Conservation (phyloP, 1,140 invertebrate species). For the Pseudomyrmex flavicornis region DNA sequence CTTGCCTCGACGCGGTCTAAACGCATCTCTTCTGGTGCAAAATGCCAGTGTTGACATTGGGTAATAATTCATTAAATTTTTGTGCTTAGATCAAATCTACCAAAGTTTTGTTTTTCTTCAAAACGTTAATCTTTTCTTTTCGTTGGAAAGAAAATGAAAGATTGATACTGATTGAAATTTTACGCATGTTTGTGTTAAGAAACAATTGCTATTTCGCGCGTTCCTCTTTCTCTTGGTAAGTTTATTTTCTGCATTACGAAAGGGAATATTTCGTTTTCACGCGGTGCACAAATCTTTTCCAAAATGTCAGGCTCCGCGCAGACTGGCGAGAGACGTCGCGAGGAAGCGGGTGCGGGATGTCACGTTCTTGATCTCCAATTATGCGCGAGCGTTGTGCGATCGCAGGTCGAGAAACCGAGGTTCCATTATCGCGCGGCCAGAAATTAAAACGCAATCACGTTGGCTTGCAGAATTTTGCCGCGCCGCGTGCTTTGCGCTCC, state of each 20-base stretch:
- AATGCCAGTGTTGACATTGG: slow-evolving; percentile 27
- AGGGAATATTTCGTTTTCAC: slow-evolving; percentile 24
- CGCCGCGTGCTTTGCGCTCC: slow-evolving; percentile 25
- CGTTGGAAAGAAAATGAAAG: no score
- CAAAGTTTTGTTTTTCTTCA: not conserved
- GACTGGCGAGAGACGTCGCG: slow-evolving; percentile 15
- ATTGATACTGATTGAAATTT: no score
- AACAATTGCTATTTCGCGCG: not conserved
- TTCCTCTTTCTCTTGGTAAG: slow-evolving; percentile 7
- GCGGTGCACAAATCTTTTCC: slow-evolving; percentile 37
- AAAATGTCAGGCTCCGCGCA: slow-evolving; percentile 33
- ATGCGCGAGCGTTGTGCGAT: slow-evolving; percentile 47
- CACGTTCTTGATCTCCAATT: slow-evolving; percentile 60
- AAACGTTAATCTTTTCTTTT: not conserved
- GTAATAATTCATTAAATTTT: slow-evolving; percentile 51
- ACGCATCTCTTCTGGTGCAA: slow-evolving; percentile 41
- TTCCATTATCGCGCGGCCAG: slow-evolving; percentile 56
- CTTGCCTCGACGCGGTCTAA: slow-evolving; percentile 32
- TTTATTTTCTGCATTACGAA: slow-evolving; percentile 30
- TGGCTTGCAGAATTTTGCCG: slow-evolving; percentile 50
- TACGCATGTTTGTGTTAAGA: not conserved
- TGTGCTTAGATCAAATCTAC: slow-evolving; percentile 6
- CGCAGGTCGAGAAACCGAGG: slow-evolving; percentile 22
- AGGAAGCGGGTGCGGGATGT: slow-evolving; percentile 17
- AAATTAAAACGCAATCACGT: slow-evolving; percentile 61